Percentiles rank a stretch among this genome's conserved stretches.
These are phyloP conservation scores for Pseudotriccus pelzelni DNA, from an alignment of 2,797 vertebrate genomes.

Conservation along the genomic window DNA sequence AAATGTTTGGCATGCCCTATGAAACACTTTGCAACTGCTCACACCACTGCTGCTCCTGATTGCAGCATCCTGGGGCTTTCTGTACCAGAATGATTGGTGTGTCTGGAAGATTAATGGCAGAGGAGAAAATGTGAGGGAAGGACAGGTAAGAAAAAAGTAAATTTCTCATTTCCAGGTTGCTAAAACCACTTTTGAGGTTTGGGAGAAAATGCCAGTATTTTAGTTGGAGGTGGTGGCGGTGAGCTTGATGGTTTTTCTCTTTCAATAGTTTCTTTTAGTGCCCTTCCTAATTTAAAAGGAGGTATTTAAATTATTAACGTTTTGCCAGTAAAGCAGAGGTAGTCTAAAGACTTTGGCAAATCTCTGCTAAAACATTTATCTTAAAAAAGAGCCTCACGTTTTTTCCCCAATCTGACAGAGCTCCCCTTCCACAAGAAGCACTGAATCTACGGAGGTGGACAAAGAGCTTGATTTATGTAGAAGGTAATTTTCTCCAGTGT, in stretches of 20 bases:
- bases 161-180: not conserved
- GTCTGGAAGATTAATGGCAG: not conserved
- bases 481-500: not conserved
- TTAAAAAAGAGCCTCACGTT: not conserved
- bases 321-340: not conserved
- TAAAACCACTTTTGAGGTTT: slow-evolving; percentile 3
- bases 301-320: slow-evolving; percentile 24
- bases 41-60: not conserved
- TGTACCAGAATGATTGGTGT: not conserved
- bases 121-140: not conserved
- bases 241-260: not conserved
- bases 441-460: not conserved
- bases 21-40: not conserved
- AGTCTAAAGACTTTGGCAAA: slow-evolving; percentile 35
- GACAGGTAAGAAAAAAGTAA: not conserved
- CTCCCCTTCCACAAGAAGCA: not conserved
- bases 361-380: not conserved
- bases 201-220: slow-evolving; percentile 31
- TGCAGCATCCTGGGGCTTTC: not conserved
- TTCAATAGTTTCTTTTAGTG: slow-evolving; percentile 51
- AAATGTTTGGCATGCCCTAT: not conserved
- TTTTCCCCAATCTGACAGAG: slow-evolving; percentile 3
- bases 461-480: slow-evolving; percentile 20
- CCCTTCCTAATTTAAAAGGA: slow-evolving; percentile 16
- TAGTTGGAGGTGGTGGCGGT: not conserved